Percentiles rank a stretch among this genome's conserved stretches.
Conservation (phyloP, 2,888 invertebrate genomes). For the Aporophyla nigra region DNA sequence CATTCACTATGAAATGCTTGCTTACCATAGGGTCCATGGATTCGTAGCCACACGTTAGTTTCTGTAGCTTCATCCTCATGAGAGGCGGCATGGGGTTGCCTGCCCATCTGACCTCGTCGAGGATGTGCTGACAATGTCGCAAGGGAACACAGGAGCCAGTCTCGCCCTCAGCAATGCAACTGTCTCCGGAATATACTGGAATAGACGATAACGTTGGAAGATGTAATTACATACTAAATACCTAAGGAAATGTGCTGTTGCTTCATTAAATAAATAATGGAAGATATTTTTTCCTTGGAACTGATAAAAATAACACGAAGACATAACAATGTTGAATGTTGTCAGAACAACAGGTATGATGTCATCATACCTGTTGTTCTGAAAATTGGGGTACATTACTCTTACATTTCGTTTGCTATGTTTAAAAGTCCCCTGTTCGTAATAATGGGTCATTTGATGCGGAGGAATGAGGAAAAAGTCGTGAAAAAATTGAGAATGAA, state of each 20-base stretch:
- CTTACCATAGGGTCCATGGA: slow-evolving; percentile 77
- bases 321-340: too few species aligned
- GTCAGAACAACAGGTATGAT: too few species aligned
- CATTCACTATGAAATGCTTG: background rate
- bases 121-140: slow-evolving; percentile 72
- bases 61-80: slow-evolving; percentile 75
- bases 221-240: background rate
- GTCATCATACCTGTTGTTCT: background rate
- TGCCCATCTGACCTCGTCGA: slow-evolving; percentile 74
- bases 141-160: slow-evolving; percentile 75
- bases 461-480: background rate
- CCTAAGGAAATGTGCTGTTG: background rate
- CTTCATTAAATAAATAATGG: background rate
- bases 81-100: slow-evolving; percentile 78
- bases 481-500: background rate
- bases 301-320: background rate
- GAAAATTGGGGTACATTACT: background rate
- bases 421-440: background rate
- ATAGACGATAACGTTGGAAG: background rate
- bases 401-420: background rate
- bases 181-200: slow-evolving; percentile 73
- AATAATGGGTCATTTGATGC: background rate
- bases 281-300: background rate
- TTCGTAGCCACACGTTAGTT: slow-evolving; percentile 79
- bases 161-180: slow-evolving; percentile 60